These are phyloP conservation scores for Papilio machaon DNA, from an alignment of 1,140 invertebrate species.

Conservation along the genomic window DNA sequence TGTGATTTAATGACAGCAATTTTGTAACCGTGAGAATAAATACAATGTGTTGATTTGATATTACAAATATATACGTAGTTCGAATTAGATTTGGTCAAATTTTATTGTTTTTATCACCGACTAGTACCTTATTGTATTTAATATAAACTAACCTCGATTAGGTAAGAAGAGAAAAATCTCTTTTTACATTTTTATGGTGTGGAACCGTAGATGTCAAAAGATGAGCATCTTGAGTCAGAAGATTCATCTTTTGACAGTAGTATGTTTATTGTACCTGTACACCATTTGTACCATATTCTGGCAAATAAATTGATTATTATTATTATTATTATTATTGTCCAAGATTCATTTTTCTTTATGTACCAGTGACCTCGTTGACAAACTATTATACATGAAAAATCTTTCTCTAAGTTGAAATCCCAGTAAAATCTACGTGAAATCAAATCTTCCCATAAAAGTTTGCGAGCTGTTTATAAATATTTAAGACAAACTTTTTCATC, in stretches of 20 bases:
- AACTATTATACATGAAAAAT: not conserved
- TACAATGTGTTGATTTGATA: not conserved
- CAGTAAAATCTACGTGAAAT: not conserved
- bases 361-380: too few relatives aligned
- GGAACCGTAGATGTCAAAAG: too few relatives aligned
- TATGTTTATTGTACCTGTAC: too few relatives aligned
- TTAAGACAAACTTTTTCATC: constrained; percentile 1
- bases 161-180: not conserved
- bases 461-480: constrained; percentile 6
- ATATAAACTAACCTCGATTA: not conserved
- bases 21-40: constrained; percentile 53
- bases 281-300: too few relatives aligned
- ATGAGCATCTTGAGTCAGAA: too few relatives aligned
- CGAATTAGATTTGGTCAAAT: not conserved
- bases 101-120: not conserved
- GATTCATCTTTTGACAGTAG: too few relatives aligned
- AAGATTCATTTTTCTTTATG: too few relatives aligned
- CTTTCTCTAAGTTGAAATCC: not conserved
- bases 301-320: too few relatives aligned
- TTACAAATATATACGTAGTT: not conserved
- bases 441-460: not conserved
- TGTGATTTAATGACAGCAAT: constrained; percentile 62
- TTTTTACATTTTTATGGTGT: too few relatives aligned
- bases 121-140: too few relatives aligned
- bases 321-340: too few relatives aligned